Evolutionary conservation across 2,113 vertebrate genomes (phyloP), one percentile per base, ranked within the genome.

Genomic region (Cricetomys ansorgei): DNA sequence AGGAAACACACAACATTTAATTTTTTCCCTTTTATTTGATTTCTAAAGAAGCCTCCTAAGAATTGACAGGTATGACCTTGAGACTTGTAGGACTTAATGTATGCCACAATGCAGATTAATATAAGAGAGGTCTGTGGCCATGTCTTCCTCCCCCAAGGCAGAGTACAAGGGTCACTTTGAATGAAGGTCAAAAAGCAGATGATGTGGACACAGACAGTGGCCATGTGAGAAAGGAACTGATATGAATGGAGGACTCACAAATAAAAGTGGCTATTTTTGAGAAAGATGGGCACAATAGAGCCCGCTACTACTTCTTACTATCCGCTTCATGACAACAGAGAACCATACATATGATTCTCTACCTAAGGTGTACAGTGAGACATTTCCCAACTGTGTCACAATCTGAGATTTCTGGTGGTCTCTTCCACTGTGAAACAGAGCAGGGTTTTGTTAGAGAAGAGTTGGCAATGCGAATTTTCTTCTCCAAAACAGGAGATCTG

Each of bases 21-120:
- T 48, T 94, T 91, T 92, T 67, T 87, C 83, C 75, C 55, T 29
- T 81, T 83, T 7, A 13, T 86, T 79, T 94, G 70, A 84, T 23
- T 91, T 91, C 64, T 45, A 75, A 80, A 88, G 9, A 45, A 73
- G 40, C 64, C 9, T 48, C 50, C 45, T 67, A 62, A 37, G 53
- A 67, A 90, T 79, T 40, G 21, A 34, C 92, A 83, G 34, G 23
- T n/a, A 70, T 93, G 45, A n/a, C 4, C 23, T n/a, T 29, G 29
- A 62, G 10, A 55, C 16, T 31, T 48, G 7, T 16, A 87, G 55
- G 87, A 27, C 37, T 4, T 13, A 27, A n/a, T n/a, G 25, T 27
- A 21, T 27, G 3, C 6, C 48, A 6, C 59, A 48, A 21, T 53
- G n/a, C 57, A 72, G n/a, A 40, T 65, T 2, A 73, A 40, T 37